Percentiles rank a stretch among this genome's conserved stretches.
Evolutionary conservation across 2,113 vertebrate genomes (phyloP).

Genomic region (Pongo pygmaeus): DNA sequence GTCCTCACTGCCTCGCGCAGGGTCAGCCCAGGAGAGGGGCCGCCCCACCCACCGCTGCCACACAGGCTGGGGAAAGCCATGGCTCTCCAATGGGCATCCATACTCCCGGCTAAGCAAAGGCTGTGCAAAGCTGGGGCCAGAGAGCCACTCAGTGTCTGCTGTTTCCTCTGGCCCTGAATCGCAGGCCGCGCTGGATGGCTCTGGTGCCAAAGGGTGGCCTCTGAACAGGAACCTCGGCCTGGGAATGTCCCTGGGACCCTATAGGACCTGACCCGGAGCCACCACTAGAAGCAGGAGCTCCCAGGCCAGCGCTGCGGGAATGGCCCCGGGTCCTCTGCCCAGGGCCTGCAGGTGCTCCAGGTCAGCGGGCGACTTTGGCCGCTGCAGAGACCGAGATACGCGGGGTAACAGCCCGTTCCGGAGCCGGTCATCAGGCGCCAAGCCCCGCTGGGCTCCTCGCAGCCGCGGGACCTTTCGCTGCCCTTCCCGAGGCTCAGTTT

Average conservation of each 20-base stretch:
- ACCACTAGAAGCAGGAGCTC: neutral
- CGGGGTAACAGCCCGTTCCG: too few relatives aligned
- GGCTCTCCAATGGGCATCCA: neutral
- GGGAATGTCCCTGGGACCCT: neutral
- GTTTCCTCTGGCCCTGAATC: neutral
- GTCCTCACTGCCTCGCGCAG: neutral
- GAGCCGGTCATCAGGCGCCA: neutral
- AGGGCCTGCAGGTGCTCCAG: accelerated
- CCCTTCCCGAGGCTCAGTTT: neutral
- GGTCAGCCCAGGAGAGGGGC: neutral
- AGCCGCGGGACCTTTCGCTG: too few relatives aligned
- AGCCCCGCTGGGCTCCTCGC: neutral
- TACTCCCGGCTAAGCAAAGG: too few relatives aligned
- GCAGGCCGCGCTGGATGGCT: too few relatives aligned
- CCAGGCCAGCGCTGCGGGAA: neutral
- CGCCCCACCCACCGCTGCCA: neutral
- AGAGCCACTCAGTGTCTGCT: neutral
- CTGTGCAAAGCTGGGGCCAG: neutral
- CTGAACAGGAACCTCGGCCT: neutral
- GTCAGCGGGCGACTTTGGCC: neutral
- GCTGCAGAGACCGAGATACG: neutral
- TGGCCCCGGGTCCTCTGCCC: neutral
- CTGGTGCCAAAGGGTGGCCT: neutral
- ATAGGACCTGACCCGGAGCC: neutral
- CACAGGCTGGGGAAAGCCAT: neutral